These are phyloP conservation scores for Artibeus lituratus DNA, from an alignment of 2,797 vertebrate species.

Conservation along the genomic window DNA sequence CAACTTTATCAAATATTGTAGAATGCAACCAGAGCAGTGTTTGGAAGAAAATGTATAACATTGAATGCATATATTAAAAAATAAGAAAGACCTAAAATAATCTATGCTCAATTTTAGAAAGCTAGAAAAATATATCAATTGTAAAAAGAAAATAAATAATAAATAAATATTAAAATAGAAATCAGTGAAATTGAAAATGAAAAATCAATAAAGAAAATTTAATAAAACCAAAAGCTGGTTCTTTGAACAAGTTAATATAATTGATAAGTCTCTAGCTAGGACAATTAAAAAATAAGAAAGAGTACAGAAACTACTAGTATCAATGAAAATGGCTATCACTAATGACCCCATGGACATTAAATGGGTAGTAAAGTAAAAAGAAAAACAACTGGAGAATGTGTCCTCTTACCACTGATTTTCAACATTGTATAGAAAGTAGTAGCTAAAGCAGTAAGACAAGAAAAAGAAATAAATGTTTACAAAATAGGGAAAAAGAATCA, in stretches of 20 bases:
- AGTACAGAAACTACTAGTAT: background rate
- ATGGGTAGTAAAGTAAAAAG: no score
- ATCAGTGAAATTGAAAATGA: background rate
- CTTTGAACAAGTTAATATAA: background rate
- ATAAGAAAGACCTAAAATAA: background rate
- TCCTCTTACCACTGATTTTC: background rate
- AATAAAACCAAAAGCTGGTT: background rate
- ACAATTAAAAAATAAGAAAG: background rate
- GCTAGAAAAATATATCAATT: background rate
- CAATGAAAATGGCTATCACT: background rate
- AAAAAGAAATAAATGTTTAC: background rate
- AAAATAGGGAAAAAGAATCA: background rate
- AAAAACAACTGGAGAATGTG: background rate
- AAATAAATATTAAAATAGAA: background rate
- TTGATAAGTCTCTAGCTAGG: background rate
- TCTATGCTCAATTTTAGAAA: background rate
- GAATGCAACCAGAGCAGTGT: background rate
- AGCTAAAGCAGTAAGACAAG: background rate
- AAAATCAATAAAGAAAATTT: background rate
- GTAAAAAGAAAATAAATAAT: background rate
- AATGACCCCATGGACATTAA: no score
- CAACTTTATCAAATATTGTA: background rate
- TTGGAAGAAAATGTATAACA: background rate
- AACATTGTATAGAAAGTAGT: background rate
- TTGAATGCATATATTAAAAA: background rate